These are phyloP conservation scores for Sarcophaga subvicina DNA, from an alignment of 2,888 invertebrate species.

Conservation along the genomic window DNA sequence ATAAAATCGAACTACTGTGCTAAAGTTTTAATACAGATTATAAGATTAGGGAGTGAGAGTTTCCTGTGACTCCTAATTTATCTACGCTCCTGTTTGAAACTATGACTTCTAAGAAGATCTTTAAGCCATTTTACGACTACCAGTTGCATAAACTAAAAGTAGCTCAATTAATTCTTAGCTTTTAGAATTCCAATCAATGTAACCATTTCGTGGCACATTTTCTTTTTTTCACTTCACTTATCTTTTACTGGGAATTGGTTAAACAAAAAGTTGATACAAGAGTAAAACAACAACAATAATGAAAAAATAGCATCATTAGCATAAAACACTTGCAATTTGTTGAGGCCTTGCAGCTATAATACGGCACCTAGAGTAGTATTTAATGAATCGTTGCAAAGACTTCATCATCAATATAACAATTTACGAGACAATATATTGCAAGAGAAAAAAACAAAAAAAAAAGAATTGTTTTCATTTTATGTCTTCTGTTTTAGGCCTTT, in stretches of 20 bases:
- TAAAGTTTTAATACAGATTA: too few species aligned
- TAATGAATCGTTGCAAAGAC: conserved; percentile 62
- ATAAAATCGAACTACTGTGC: too few species aligned
- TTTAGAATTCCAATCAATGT: conserved; percentile 44
- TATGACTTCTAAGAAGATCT: neutral
- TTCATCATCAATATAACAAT: conserved; percentile 65
- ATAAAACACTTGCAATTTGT: conserved; percentile 68
- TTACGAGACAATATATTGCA: conserved; percentile 23
- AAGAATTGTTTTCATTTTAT: conserved; percentile 35
- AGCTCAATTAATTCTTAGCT: conserved; percentile 70
- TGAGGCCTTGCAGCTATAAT: conserved; percentile 61
- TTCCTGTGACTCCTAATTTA: neutral
- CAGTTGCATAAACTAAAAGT: conserved; percentile 62
- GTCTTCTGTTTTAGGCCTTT: conserved; percentile 10
- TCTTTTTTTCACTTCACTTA: conserved; percentile 14
- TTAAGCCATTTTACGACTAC: conserved; percentile 54
- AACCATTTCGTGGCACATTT: neutral
- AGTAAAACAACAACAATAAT: neutral
- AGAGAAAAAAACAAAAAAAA: neutral
- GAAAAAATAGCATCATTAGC: conserved; percentile 59
- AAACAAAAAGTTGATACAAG: conserved; percentile 24
- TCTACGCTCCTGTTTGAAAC: conserved; percentile 32
- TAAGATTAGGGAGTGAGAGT: too few species aligned
- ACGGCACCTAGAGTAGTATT: conserved; percentile 52
- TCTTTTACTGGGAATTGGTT: conserved; percentile 19